Evolutionary conservation across 2,888 invertebrate species (phyloP).

Genomic region (Colletes collaris): DNA sequence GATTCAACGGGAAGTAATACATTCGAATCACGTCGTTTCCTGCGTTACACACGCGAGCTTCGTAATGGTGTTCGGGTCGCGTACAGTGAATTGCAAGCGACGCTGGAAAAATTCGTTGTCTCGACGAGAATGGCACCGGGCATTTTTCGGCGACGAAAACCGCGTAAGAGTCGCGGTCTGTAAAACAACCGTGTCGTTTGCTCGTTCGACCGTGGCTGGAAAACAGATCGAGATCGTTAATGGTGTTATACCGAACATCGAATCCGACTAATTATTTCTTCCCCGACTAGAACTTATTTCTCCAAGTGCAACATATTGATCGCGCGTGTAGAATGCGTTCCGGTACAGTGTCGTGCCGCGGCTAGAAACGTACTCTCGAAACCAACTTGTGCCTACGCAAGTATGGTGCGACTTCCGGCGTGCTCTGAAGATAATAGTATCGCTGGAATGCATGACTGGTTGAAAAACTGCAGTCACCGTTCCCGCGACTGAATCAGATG

Average conservation of each 20-base stretch:
- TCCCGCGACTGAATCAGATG: constrained; percentile 31
- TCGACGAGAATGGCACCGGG: background rate
- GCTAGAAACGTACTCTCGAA: constrained; percentile 10
- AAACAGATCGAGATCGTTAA: constrained; percentile 15
- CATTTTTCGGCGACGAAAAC: background rate
- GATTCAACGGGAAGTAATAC: constrained; percentile 35
- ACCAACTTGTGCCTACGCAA: constrained; percentile 49
- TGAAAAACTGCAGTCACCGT: constrained; percentile 54
- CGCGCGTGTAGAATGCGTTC: background rate
- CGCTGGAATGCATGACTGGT: constrained; percentile 59
- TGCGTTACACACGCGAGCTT: constrained; percentile 14
- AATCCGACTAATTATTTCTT: constrained; percentile 14
- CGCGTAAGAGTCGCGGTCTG: background rate
- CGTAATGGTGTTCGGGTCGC: background rate
- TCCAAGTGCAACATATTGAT: background rate
- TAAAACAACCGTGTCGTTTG: background rate
- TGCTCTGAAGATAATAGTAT: constrained; percentile 66
- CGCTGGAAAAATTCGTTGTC: background rate
- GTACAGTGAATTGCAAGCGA: background rate
- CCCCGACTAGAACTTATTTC: background rate
- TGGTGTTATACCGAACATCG: constrained; percentile 8
- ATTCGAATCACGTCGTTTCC: constrained; percentile 37
- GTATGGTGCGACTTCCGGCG: constrained; percentile 64
- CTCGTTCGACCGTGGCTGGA: constrained; percentile 5
- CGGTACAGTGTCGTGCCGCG: background rate